Evolutionary conservation across 2,797 vertebrate genomes (phyloP).

Genomic region (Paramormyrops hopkinsi): DNA sequence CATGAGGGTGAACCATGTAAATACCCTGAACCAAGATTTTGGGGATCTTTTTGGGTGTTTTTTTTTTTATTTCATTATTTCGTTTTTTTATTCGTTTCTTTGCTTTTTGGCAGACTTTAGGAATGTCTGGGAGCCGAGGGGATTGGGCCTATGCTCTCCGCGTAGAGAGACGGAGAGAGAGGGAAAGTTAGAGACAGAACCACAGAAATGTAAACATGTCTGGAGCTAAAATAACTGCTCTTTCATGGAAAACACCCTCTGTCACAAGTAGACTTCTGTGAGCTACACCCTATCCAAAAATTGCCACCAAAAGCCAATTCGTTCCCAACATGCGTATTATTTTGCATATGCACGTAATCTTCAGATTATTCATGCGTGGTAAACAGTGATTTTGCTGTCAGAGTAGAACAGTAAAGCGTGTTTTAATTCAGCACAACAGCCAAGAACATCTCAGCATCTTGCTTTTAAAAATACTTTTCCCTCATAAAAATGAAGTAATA

Average conservation of each 20-base stretch:
- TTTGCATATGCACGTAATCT: slow-evolving; percentile 41
- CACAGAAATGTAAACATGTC: slow-evolving; percentile 92
- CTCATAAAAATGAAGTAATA: background rate
- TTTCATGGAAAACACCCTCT: slow-evolving; percentile 83
- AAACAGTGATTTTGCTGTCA: slow-evolving; percentile 2
- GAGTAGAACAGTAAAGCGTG: background rate
- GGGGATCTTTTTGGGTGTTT: slow-evolving; percentile 56
- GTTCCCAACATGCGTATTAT: slow-evolving; percentile 63
- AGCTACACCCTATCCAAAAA: slow-evolving; percentile 67
- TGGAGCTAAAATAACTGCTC: slow-evolving; percentile 85
- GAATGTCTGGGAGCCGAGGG: slow-evolving; percentile 82
- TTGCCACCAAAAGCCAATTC: slow-evolving; percentile 70
- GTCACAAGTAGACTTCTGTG: slow-evolving; percentile 79
- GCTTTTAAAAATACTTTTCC: background rate
- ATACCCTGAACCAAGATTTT: slow-evolving; percentile 66
- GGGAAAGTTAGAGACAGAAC: slow-evolving; percentile 86
- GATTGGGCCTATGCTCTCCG: slow-evolving; percentile 65
- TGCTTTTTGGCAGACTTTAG: slow-evolving; percentile 79
- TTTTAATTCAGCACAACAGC: background rate
- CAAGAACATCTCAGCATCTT: background rate
- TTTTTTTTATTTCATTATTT: slow-evolving; percentile 23
- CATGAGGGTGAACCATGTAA: slow-evolving; percentile 34
- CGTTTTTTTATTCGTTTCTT: slow-evolving; percentile 47
- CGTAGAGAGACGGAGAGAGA: slow-evolving; percentile 69
- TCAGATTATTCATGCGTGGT: background rate